Base-by-base conservation (phyloP, 1,140 invertebrate genomes). In the Cepaea nemoralis region DNA sequence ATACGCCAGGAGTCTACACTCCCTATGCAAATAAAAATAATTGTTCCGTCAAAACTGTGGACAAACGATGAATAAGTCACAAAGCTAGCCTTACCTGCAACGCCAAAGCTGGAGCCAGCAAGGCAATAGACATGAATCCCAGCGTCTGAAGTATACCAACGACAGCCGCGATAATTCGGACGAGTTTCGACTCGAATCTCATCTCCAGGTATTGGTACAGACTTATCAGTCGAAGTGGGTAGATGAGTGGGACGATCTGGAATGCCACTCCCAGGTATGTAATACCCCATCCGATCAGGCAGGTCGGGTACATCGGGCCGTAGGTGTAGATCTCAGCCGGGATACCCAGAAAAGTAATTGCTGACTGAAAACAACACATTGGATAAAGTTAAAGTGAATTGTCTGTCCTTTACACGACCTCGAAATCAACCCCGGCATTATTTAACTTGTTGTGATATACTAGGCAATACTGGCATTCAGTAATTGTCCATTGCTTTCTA, bases 101-200 rank as follows among this genome's bases (percentile, higher is more conserved):
- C 45, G 97, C 96, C 81, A 98, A 92, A 22, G 96, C 96, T 19
- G 97, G 97, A 5, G 96, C 96, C 88, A 97, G 96, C 2, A 98
- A 95, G 5, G 97, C 96, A 3, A 98, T 96, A 3, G 96, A 95
- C 40, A 97, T 97, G 89, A 98, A 98, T 45, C 97, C 91, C 83
- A 96, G 95, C 87, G 85, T 89, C 78, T 89, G 87, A 3, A 89
- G 37, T 70, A 89, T 87, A 55, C 86, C 87, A 6, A 83, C 40
- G 40, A 81, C 14, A 33, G 76, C 80, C n/a, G 70, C 86, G 2
- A 84, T 24, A 22, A 85, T 39, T 39, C 85, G 79, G 27, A 87
- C 84, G 24, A 73, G 67, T 48, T 74, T 83, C 33, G 82, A 83
- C 22, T 81, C 48, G 77, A 87, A 89, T 97, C 70, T 59, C 48